Evolutionary conservation across 1,140 invertebrate genomes (phyloP).

Genomic region (Steinernema khuongi): DNA sequence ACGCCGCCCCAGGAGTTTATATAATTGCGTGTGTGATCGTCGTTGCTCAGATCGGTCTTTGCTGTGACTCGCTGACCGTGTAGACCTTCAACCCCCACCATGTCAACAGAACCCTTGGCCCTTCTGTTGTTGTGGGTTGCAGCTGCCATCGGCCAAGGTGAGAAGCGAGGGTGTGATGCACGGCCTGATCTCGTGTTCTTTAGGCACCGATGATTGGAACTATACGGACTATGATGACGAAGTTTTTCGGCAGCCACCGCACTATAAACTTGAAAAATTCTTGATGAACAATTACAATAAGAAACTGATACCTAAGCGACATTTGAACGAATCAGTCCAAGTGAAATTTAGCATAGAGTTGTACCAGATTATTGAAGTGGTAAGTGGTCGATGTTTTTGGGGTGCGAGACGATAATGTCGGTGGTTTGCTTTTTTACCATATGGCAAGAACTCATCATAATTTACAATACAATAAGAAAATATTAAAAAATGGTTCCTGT

Average conservation of each 20-base stretch:
- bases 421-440: neutral
- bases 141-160: neutral
- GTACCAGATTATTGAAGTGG: constrained; percentile 56
- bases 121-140: neutral
- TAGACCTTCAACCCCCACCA: too few species aligned
- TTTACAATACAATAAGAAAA: neutral
- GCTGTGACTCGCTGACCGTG: too few species aligned
- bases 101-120: neutral
- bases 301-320: constrained; percentile 31
- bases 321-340: constrained; percentile 32
- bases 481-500: too few species aligned
- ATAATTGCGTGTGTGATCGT: neutral
- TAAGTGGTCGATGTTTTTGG: too few species aligned
- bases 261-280: neutral
- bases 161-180: neutral
- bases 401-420: too few species aligned
- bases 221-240: constrained; percentile 8
- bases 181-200: neutral
- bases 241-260: neutral
- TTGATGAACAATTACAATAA: constrained; percentile 34
- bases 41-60: too few species aligned
- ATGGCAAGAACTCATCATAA: neutral
- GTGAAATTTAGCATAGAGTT: constrained; percentile 48
- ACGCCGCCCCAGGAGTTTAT: neutral
- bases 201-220: constrained; percentile 13